These are phyloP conservation scores for Cosmorhoe ocellata DNA, from an alignment of 2,888 invertebrate species.

Conservation along the genomic window DNA sequence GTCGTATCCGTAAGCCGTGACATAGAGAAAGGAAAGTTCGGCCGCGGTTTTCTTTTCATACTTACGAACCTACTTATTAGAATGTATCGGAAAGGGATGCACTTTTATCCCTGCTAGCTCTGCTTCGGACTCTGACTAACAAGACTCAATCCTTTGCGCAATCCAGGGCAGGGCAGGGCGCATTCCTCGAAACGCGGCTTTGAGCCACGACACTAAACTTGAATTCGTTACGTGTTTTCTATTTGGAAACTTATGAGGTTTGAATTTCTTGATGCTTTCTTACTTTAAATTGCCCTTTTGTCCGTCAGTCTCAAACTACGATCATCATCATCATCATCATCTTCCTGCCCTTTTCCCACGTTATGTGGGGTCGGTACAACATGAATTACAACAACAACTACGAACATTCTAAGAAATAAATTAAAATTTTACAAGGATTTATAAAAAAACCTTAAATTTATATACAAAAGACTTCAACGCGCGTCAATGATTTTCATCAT, in stretches of 20 bases:
- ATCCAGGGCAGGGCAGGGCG: conserved; percentile 9
- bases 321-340: too few species aligned
- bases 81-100: conserved; percentile 19
- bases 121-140: conserved; percentile 19
- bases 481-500: background rate
- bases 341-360: too few species aligned
- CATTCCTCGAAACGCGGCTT: conserved; percentile 32
- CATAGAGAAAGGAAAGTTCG: conserved; percentile 48
- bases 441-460: background rate
- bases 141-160: conserved; percentile 29
- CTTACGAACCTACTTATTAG: too few species aligned
- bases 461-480: conserved; percentile 17
- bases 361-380: too few species aligned
- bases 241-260: conserved; percentile 45
- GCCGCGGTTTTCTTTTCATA: conserved; percentile 31
- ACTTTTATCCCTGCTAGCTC: conserved; percentile 13
- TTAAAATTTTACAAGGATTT: too few species aligned
- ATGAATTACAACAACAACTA: too few species aligned
- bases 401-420: background rate
- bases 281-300: too few species aligned
- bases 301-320: too few species aligned
- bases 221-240: conserved; percentile 74
- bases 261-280: conserved; percentile 39
- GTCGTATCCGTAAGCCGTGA: conserved; percentile 47
- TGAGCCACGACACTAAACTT: conserved; percentile 68